Evolutionary conservation across 2,113 vertebrate genomes (phyloP).

Genomic region (Acanthochromis polyacanthus): DNA sequence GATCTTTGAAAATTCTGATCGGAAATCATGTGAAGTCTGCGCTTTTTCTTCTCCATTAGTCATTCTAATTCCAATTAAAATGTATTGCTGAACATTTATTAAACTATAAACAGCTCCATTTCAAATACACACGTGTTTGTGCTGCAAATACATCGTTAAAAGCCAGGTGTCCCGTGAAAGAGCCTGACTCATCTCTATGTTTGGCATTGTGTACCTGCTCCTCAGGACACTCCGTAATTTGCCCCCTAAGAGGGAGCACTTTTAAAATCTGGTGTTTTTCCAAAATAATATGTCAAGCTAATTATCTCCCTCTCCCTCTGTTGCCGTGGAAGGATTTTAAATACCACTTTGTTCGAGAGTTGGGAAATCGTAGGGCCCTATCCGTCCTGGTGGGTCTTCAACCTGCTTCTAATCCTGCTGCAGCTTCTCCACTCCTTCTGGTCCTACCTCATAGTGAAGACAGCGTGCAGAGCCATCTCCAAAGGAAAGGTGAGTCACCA

Average conservation of each 20-base stretch:
- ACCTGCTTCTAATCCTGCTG: conserved; percentile 90
- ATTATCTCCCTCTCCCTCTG: conserved; percentile 23
- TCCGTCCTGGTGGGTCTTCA: conserved; percentile 97
- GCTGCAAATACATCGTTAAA: conserved; percentile 12
- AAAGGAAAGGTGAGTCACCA: conserved; percentile 95
- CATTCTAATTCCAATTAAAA: neutral
- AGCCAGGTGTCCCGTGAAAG: neutral
- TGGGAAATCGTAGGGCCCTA: conserved; percentile 97
- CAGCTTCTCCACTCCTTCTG: conserved; percentile 94
- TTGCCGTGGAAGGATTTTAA: conserved; percentile 90
- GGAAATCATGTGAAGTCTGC: conserved; percentile 7
- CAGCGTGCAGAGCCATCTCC: conserved; percentile 92
- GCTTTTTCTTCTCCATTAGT: neutral
- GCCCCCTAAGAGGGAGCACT: neutral
- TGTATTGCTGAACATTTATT: neutral
- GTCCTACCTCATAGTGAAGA: conserved; percentile 96
- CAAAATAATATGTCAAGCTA: conserved; percentile 1
- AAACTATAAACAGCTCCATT: conserved; percentile 11
- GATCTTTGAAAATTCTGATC: conserved; percentile 32
- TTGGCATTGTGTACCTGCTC: neutral
- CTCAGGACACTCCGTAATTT: neutral
- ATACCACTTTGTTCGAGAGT: conserved; percentile 94
- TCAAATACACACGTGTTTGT: conserved; percentile 6
- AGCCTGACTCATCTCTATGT: neutral
- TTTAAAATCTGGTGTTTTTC: conserved; percentile 6